Evolutionary conservation across 2,113 vertebrate species (phyloP), one percentile per base, ranked within the genome.

Genomic region (Arothron firmamentum): DNA sequence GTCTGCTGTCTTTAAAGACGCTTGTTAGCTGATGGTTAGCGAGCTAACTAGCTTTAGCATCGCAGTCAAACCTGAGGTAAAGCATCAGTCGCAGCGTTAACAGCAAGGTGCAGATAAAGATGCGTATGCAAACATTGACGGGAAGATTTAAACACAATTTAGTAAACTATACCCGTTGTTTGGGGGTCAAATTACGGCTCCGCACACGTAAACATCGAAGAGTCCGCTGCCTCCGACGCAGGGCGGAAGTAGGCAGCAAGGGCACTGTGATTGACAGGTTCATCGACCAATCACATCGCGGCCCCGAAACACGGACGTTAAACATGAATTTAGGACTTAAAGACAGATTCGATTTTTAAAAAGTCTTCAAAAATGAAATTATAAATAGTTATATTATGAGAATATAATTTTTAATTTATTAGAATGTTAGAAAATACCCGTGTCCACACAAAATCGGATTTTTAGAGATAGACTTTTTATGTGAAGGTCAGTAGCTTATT

Each of bases 171-270:
- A 90, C 88, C 88, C 84, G 70, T 12, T 21, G 63, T 5, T 64
- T 23, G 11, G 45, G 16, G 25, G 57, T 65, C 31, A 70, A 70
- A 61, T 43, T 28, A 46, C n/a, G 3, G 62, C 31, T 31, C 47
- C 20, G 11, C 10, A 16, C 48, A 75, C 46, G 67, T 70, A 80
- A 83, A 83, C 76, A 84, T n/a, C 68, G 56, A 64, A 52, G 23
- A 74, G 49, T 56, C 14, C 3, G 14, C 56, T 20, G 28, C 51
- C 38, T 54, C 45, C 56, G 48, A 11, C 49, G 16, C 62, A 43
- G 74, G 63, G 55, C 83, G 86, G 88, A 90, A 83, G 74, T 77
- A 43, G 84, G 70, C 66, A 77, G 70, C 21, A 87, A 90, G 86
- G 85, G 71, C 86, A 87, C 23, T 0, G 47, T 81, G 77, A 87